Evolutionary conservation across 2,113 vertebrate species (phyloP).

Genomic region (Solea senegalensis): DNA sequence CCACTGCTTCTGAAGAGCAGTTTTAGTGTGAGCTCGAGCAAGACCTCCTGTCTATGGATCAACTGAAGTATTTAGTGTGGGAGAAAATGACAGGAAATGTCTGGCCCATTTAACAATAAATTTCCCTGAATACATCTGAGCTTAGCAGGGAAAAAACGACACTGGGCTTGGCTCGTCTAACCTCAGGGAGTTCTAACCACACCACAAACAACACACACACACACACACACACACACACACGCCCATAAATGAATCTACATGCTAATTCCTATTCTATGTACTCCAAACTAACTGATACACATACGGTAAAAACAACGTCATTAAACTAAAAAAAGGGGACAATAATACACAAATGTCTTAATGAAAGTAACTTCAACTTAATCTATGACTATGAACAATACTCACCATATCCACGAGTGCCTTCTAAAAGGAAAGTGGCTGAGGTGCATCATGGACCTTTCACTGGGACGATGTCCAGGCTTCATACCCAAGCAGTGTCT

Average conservation of each 20-base stretch:
- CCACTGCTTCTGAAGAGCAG: conserved; percentile 11
- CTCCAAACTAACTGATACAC: conserved; percentile 11
- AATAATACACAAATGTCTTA: neutral
- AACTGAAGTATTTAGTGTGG: conserved; percentile 65
- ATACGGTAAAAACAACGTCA: neutral
- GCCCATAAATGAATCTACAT: conserved; percentile 1
- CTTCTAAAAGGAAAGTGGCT: conserved; percentile 95
- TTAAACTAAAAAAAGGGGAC: neutral
- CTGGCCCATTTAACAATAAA: conserved; percentile 74
- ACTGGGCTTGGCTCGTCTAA: conserved; percentile 27
- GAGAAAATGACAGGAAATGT: conserved; percentile 78
- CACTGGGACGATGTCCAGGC: conserved; percentile 80
- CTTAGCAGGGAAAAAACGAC: conserved; percentile 27
- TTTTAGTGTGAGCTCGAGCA: conserved; percentile 8
- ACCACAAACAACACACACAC: conserved; percentile 53
- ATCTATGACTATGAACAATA: conserved; percentile 5
- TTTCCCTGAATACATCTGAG: conserved; percentile 63
- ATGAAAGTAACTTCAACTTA: neutral
- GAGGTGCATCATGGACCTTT: conserved; percentile 93
- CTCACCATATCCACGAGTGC: conserved; percentile 99
- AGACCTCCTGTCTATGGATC: conserved; percentile 51
- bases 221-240: conserved; percentile 5
- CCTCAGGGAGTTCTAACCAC: conserved; percentile 31
- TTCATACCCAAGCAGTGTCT: conserved; percentile 72
- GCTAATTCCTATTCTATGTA: conserved; percentile 4